Evolutionary conservation across 2,888 invertebrate genomes (phyloP).

Genomic region (Drosophila incognita): DNA sequence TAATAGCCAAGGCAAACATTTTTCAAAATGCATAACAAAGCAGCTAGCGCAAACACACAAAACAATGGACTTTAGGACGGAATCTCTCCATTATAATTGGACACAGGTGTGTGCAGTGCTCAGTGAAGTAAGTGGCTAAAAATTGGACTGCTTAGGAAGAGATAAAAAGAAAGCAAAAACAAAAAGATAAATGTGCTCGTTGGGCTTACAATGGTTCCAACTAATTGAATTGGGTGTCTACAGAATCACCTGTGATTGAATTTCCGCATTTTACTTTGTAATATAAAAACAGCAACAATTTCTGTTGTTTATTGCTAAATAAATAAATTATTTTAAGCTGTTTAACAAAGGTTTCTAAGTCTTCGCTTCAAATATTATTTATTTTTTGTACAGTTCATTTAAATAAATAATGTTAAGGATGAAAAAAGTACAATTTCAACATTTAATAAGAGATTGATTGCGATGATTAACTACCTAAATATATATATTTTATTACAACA

Average conservation of each 20-base stretch:
- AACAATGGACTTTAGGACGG: slow-evolving; percentile 9
- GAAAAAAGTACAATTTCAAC: not conserved
- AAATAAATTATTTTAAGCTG: not conserved
- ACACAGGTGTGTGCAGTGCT: slow-evolving; percentile 62
- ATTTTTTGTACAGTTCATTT: not conserved
- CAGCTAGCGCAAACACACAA: slow-evolving; percentile 28
- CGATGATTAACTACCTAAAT: not conserved
- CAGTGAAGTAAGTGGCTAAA: slow-evolving; percentile 28
- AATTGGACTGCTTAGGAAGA: slow-evolving; percentile 27
- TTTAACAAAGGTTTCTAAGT: not conserved
- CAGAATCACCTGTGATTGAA: not conserved
- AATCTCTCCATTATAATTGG: slow-evolving; percentile 19
- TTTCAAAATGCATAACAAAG: slow-evolving; percentile 30
- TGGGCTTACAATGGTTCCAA: slow-evolving; percentile 43
- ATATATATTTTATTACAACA: not conserved
- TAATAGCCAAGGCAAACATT: slow-evolving; percentile 27
- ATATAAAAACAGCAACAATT: not conserved
- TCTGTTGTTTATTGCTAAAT: not conserved
- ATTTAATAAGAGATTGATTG: too few relatives aligned
- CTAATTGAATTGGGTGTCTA: slow-evolving; percentile 33
- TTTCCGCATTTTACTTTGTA: not conserved
- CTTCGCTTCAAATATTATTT: not conserved
- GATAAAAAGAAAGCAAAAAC: slow-evolving; percentile 11
- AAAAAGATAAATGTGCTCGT: slow-evolving; percentile 59
- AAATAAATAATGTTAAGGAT: not conserved